Base-by-base conservation (phyloP, 1,140 invertebrate genomes). In the Microplitis mediator region DNA sequence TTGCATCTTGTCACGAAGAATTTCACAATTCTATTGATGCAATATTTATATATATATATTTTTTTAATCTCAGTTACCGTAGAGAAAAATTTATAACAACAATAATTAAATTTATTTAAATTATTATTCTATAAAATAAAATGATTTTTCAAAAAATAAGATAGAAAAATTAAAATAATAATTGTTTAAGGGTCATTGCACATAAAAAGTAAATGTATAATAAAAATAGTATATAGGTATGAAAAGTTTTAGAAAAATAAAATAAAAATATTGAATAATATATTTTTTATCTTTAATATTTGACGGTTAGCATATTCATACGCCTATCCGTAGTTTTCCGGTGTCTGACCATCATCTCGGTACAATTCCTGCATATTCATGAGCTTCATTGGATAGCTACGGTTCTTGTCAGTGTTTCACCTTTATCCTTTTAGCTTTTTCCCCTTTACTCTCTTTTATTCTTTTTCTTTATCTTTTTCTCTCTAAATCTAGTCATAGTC, bases 351-450 rank as follows among this genome's bases (percentile, higher is more conserved):
- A 79, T 72, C 69, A 64, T 68, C 75, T 67, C 51, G 63, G 4
- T 54, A 9, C 58, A 69, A 66, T 65, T 23, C 2, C 23, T 79
- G 78, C 76, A 80, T 81, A 81, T 81, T 80, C 80, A 81, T 80
- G 78, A 79, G 75, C 70, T 35, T 35, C 34, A 35, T 35, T 62
- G 60, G 34, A 32, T 62, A 35, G 14, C 4, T 16, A 58, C 56
- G 39, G 39, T 45, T 9, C 36, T 64, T 39, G 34, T 39, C 11
- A 64, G 36, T 64, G 2, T 64, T 64, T 64, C 35, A 36, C 35
- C 62, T 34, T 14, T 64, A 51, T 54, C 31, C 16, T 23, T 67
- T 51, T 31, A 23, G 23, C 23, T 23, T 23, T 64, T 64, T 64
- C 35, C n/a, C 35, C 62, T 34, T 14, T 64, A 51, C 32, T 35